Conservation (phyloP, 2,797 vertebrate species). For the Acomys russatus region DNA sequence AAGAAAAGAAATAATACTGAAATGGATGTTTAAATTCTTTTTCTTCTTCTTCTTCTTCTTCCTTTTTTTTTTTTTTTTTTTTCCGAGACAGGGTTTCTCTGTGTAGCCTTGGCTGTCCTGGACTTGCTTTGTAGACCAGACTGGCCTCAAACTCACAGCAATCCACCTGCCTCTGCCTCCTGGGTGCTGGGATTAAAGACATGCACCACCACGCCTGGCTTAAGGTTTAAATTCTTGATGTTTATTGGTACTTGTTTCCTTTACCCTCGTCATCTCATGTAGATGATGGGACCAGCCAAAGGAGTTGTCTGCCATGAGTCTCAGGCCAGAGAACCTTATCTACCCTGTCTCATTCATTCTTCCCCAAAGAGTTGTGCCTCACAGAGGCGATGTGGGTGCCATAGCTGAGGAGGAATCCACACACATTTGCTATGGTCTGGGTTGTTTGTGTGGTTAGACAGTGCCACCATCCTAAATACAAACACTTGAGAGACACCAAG, state of each 20-base stretch:
- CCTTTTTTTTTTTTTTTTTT: no score
- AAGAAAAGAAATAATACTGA: slow-evolving; percentile 36
- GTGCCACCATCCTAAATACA: slow-evolving; percentile 14
- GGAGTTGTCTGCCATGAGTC: background rate
- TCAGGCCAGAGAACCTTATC: background rate
- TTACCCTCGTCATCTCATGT: background rate
- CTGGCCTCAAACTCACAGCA: no score
- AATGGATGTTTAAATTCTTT: background rate
- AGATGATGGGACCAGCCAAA: background rate
- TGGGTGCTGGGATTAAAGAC: no score
- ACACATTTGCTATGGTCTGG: background rate
- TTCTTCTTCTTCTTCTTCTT: no score
- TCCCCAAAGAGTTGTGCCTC: background rate
- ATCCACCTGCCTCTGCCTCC: no score
- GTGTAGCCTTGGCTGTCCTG: no score
- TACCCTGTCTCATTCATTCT: background rate
- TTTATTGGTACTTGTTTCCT: slow-evolving; percentile 16
- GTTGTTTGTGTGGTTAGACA: background rate
- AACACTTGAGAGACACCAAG: background rate
- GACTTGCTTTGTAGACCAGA: no score
- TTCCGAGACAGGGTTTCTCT: no score
- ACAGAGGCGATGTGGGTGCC: background rate
- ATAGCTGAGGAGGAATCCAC: background rate
- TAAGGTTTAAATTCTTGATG: background rate
- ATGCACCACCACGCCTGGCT: no score